Evolutionary conservation across 2,888 invertebrate genomes (phyloP), one percentile per base, ranked within the genome.

Genomic region (Cataglyphis altisquamis): DNA sequence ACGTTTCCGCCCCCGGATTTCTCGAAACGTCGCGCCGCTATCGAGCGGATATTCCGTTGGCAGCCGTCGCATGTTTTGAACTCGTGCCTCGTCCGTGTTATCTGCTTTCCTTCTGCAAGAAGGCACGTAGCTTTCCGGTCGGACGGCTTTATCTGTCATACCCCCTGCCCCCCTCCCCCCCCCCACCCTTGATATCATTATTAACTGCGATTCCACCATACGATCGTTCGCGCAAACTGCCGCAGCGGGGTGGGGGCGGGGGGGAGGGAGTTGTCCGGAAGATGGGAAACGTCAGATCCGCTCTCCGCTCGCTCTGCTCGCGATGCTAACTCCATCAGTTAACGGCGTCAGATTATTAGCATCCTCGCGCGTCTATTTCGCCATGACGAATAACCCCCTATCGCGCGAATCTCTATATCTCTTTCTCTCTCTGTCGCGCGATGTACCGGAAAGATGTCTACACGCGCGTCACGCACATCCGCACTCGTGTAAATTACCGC

Each of bases 51-150:
- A 77, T 66, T 80, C 78, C 64, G 39, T 72, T 63, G 83, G 73
- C 81, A 75, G 68, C 36, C 85, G 83, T 78, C 84, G 73, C 73
- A 52, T 67, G 84, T 83, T 87, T 87, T 83, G 66, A 86, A 86
- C 81, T 41, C 29, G 12, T 67, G 77, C 73, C 84, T 84, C 70
- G 87, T 84, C 84, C 62, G 82, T 82, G 84, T 92, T 92, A 92
- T 92, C 92, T 88, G 88, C 85, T 86, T 90, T 86, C 84, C 90
- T 92, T 92, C 89, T 90, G 91, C 87, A 92, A 91, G 91, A 91
- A 90, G 90, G 91, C 87, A 84, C 89, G 89, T 87, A 85, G 66
- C 86, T 87, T 92, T 92, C 89, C 89, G 86, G 89, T 87, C 80
- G 88, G 89, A 87, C 88, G 90, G 85, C 84, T 90, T 90, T 90